Evolutionary conservation across 2,113 vertebrate species (phyloP), one percentile per base, ranked within the genome.

Genomic region (Rhagologus leucostigma): DNA sequence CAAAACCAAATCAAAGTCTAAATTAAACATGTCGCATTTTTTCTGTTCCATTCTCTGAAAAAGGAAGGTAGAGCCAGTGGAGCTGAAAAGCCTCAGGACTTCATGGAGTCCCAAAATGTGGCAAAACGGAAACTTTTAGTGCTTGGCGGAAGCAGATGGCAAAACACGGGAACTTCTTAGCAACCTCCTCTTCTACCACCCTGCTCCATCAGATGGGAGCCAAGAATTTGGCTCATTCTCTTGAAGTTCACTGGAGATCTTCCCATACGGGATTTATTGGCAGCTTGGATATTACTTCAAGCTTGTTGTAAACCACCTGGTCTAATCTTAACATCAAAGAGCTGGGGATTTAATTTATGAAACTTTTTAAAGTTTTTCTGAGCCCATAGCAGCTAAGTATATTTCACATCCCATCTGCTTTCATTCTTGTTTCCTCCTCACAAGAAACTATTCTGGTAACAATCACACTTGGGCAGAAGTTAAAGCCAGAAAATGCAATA

Each of bases 331-430:
- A 86, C 65, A 82, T 95, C 76, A 87, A 77, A 87, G 73, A 87
- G 44, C 39, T 56, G 14, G 22, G 75, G 64, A 89, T 87, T 93
- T 84, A 76, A 91, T 90, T 93, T 92, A 74, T 77, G 52, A 82
- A 90, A 83, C 8, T 79, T 92, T 57, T 26, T 1, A 6, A 92
- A 90, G 39, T 77, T 87, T 62, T 80, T 37, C 73, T 44, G 47
- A 89, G 65, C 70, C 69, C 52, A 2, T 42, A 87, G 73, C 73
- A 94, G 73, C 44, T 84, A 86, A 94, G 64, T 84, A 33, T 69
- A 86, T 93, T 94, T 90, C 68, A 86, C 80, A 81, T 86, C 47
- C 94, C 93, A 97, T 93, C 94, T 92, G 93, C 76, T 88, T 90
- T 89, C 76, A 44, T 74, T 87, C 84, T 92, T 95, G 84, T 87